Evolutionary conservation across 2,113 vertebrate genomes (phyloP), one percentile per base, ranked within the genome.

Genomic region (Thomomys bottae): DNA sequence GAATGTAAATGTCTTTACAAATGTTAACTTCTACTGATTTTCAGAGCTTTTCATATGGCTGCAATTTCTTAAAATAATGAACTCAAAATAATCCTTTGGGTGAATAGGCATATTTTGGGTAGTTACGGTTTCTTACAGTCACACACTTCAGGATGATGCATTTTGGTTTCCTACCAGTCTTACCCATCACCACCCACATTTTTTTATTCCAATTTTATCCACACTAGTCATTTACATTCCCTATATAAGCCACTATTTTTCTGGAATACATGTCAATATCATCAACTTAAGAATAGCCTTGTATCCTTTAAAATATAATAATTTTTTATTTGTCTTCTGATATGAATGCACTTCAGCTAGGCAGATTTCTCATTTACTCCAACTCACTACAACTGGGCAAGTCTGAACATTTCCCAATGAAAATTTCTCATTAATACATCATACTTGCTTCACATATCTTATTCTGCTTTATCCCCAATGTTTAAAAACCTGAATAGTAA

Each of bases 11-110:
- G 76, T 80, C 10, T 61, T 76, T 81, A 30, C 11, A 68, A 90
- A 87, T 63, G 26, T 30, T 80, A 63, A 70, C 23, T 80, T 93
- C 83, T 81, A 63, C 75, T 64, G 68, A 70, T 67, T 70, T 81
- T 86, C 45, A 63, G 76, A 86, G 63, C 26, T 68, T 75, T n/a
- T 81, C 68, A 68, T 59, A 26, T 70, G 42, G 30, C 61, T 81
- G 67, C 40, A 68, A 32, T 81, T 86, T 87, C 63, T 87, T 45
- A 76, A 87, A 93, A 90, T 82, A 87, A 68, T 81, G 36, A 80
- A 8, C 38, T 86, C 45, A 81, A 90, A 90, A 75, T 86, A 86
- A 86, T 70, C n/a, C 12, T 82, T 45, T 70, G 28, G 26, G 36
- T n/a, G 70, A 40, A 70, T n/a, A 89, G 68, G n/a, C 24, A 49